Conservation (phyloP, 2,113 vertebrate genomes). For the Neoarius graeffei region DNA sequence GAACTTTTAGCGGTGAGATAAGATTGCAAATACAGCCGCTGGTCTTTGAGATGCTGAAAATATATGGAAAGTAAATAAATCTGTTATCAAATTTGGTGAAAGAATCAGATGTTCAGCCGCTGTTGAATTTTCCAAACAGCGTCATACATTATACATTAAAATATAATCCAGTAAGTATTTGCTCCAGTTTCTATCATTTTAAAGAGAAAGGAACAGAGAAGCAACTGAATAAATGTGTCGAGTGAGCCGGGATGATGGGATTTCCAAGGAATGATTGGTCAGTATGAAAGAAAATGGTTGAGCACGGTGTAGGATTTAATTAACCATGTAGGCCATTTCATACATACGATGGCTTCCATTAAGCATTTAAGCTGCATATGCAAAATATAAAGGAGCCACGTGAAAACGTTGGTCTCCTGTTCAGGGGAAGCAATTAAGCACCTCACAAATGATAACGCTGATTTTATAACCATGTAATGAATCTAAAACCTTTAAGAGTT, state of each 20-base stretch:
- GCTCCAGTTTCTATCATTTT: neutral
- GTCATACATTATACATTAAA: conserved; percentile 30
- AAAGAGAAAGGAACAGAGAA: neutral
- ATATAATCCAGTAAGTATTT: conserved; percentile 1
- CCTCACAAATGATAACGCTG: neutral
- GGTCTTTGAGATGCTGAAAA: neutral
- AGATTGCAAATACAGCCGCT: neutral
- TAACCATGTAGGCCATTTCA: neutral
- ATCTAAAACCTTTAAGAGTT: neutral
- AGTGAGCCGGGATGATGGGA: conserved; percentile 12
- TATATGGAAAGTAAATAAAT: neutral
- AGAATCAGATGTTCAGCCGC: conserved; percentile 5
- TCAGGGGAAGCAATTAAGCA: neutral
- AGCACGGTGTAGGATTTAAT: neutral
- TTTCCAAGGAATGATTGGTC: neutral
- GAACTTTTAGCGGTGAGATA: neutral
- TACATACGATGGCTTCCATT: neutral
- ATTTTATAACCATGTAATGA: neutral
- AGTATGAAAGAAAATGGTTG: conserved; percentile 11
- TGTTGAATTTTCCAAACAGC: conserved; percentile 4
- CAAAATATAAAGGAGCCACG: neutral
- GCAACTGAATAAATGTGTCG: neutral
- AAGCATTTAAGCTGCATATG: conserved; percentile 3
- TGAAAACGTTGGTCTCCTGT: neutral
- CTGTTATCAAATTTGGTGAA: conserved; percentile 15